A percentile compares a stretch with the other conserved stretches of the same genome.
Evolutionary conservation across 2,888 invertebrate genomes (phyloP).

Genomic region (Acrocera orbiculus): DNA sequence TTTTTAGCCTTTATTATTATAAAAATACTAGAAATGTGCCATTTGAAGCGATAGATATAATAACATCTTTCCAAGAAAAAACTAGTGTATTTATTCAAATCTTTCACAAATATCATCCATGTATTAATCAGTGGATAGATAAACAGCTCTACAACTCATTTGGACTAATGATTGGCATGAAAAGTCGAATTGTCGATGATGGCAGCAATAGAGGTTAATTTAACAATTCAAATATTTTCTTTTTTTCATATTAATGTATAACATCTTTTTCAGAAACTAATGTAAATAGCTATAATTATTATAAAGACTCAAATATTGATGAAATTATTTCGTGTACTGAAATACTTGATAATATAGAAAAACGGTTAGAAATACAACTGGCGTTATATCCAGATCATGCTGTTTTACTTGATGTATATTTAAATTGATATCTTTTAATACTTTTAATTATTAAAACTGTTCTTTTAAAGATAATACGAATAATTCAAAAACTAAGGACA

Average conservation of each 20-base stretch:
- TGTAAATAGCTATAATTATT: slow-evolving; percentile 68
- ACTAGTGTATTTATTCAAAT: slow-evolving; percentile 23
- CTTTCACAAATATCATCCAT: slow-evolving; percentile 20
- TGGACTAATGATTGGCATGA: slow-evolving; percentile 21
- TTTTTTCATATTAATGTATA: too few species aligned
- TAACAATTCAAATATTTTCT: too few species aligned
- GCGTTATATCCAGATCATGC: slow-evolving; percentile 84
- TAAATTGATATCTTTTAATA: slow-evolving; percentile 1
- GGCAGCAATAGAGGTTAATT: too few species aligned
- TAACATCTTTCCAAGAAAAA: slow-evolving; percentile 20
- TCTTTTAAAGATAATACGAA: slow-evolving; percentile 35
- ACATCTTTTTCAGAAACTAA: too few species aligned
- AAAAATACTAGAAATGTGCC: slow-evolving; percentile 7
- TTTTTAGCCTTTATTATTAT: slow-evolving; percentile 18
- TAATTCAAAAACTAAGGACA: slow-evolving; percentile 42
- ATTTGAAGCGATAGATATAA: slow-evolving; percentile 13
- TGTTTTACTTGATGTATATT: slow-evolving; percentile 53
- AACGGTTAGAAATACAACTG: slow-evolving; percentile 43
- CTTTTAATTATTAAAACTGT: slow-evolving; percentile 7
- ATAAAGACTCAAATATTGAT: slow-evolving; percentile 62
- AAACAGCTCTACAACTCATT: slow-evolving; percentile 21
- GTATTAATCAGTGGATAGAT: slow-evolving; percentile 21
- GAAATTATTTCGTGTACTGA: slow-evolving; percentile 58
- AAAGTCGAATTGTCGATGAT: too few species aligned
- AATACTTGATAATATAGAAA: slow-evolving; percentile 46